Conservation (phyloP, 1,140 invertebrate genomes). For the Drosophila sp. region DNA sequence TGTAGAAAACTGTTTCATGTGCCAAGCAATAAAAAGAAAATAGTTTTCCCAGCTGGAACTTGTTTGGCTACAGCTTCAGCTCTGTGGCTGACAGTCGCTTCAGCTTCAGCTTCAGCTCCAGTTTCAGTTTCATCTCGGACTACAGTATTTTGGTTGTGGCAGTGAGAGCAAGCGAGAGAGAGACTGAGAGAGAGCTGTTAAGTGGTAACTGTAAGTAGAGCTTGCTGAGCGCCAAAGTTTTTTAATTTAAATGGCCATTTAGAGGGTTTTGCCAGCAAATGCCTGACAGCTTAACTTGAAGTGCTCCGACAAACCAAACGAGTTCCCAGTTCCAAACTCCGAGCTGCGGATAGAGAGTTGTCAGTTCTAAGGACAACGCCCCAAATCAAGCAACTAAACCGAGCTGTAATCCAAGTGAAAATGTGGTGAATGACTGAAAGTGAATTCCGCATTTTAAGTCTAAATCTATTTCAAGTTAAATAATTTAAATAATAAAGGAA, state of each 20-base stretch:
- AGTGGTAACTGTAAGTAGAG: slow-evolving; percentile 24
- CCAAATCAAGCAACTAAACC: neutral
- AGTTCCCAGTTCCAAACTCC: too few species aligned
- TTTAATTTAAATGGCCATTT: slow-evolving; percentile 76
- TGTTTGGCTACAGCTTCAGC: slow-evolving; percentile 26
- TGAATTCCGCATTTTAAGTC: neutral
- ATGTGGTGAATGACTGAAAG: neutral
- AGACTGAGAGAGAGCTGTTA: neutral
- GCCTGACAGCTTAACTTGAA: slow-evolving; percentile 29
- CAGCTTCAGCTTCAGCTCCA: neutral
- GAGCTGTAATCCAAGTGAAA: neutral
- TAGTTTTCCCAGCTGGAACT: slow-evolving; percentile 49
- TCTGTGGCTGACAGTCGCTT: neutral
- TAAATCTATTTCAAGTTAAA: neutral
- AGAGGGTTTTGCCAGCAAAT: slow-evolving; percentile 63
- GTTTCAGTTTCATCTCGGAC: neutral
- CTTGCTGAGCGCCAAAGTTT: slow-evolving; percentile 58
- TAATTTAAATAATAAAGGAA: neutral
- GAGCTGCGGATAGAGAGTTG: too few species aligned
- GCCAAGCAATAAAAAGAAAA: slow-evolving; percentile 67
- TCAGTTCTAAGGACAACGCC: slow-evolving; percentile 4
- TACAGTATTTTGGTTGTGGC: neutral
- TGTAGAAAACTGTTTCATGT: slow-evolving; percentile 62
- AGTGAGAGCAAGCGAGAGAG: neutral
- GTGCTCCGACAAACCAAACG: neutral